Conservation (phyloP, 1,140 invertebrate species). For the Danaus plexippus region DNA sequence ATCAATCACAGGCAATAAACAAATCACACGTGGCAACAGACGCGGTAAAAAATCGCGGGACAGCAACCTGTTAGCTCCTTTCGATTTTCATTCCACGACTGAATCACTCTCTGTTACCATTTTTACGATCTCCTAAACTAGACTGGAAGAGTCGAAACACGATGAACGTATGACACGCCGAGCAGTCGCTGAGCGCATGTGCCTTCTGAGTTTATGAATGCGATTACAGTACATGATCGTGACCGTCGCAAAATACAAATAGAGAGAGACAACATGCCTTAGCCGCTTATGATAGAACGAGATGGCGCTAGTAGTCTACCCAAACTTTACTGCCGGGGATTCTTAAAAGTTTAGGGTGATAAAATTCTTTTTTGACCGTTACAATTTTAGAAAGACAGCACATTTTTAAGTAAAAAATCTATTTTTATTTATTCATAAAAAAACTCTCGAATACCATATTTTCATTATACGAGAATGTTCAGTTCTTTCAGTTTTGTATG, state of each 20-base stretch:
- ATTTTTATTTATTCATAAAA: too few species aligned
- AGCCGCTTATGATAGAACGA: conserved; percentile 2
- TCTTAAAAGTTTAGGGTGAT: too few species aligned
- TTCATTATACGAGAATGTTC: too few species aligned
- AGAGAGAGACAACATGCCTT: conserved; percentile 8
- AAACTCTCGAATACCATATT: too few species aligned
- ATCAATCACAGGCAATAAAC: conserved; percentile 56
- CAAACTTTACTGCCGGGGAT: too few species aligned
- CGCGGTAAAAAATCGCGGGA: neutral
- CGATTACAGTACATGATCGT: conserved; percentile 9
- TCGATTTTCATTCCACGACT: conserved; percentile 33
- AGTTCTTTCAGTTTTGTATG: too few species aligned
- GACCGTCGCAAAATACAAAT: conserved; percentile 3
- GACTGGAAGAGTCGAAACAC: conserved; percentile 32
- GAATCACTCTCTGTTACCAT: conserved; percentile 59
- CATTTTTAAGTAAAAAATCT: too few species aligned
- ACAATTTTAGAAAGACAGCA: too few species aligned
- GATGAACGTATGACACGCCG: conserved; percentile 26
- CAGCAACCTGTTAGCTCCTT: conserved; percentile 7
- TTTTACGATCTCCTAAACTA: conserved; percentile 54
- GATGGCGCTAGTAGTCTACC: neutral
- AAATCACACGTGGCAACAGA: conserved; percentile 45
- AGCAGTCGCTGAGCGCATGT: conserved; percentile 48
- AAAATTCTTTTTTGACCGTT: too few species aligned
- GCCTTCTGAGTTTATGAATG: conserved; percentile 20